Base-by-base conservation (phyloP, 2,113 vertebrate species). In the Anseranas semipalmata region DNA sequence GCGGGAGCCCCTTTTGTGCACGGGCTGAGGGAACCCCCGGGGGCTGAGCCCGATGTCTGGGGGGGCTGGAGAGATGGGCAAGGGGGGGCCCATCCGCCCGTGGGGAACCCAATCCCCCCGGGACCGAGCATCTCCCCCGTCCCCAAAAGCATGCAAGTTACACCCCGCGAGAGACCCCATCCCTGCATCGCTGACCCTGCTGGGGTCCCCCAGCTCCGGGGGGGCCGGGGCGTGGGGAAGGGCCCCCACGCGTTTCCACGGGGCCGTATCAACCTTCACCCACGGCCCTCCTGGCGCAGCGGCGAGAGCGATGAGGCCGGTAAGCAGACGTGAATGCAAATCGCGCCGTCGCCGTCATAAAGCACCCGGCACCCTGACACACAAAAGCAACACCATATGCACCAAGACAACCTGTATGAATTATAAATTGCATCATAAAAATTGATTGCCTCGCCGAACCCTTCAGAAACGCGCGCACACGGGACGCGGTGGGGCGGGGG, bases 311-410 rank as follows among this genome's bases (percentile, higher is more conserved):
- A 88, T 68, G 96, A 94, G 95, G 87, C 32, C 18, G 63, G 77
- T 55, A 75, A 91, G 93, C 39, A 3, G 95, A 95, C 73, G 25
- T 74, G 95, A 53, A 89, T 91, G 96, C 96, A 88, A 96, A 97
- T 96, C 94, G 85, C 39, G 46, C 81, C 39, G 33, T 58, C 96
- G 15, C 94, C 85, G 85, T 95, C 97, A 97, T 96, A 95, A 97
- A 98, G 96, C 92, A 91, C 73, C 91, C 80, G 86, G 96, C 96
- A 90, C 90, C 87, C 89, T 41, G 65, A 93, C 96, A 24, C 94
- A 92, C 95, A 93, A 95, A 97, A 97, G 97, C 97, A 98, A 93
- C 97, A 96, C 97, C 98, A 92, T 97, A 95, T 96, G 98, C 14
- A 60, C 73, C 32, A 56, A 97, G 97, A 97, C 98, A 98, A 97